These are phyloP conservation scores for Euzophera pinguis DNA, from an alignment of 2,888 invertebrate species.

Conservation along the genomic window DNA sequence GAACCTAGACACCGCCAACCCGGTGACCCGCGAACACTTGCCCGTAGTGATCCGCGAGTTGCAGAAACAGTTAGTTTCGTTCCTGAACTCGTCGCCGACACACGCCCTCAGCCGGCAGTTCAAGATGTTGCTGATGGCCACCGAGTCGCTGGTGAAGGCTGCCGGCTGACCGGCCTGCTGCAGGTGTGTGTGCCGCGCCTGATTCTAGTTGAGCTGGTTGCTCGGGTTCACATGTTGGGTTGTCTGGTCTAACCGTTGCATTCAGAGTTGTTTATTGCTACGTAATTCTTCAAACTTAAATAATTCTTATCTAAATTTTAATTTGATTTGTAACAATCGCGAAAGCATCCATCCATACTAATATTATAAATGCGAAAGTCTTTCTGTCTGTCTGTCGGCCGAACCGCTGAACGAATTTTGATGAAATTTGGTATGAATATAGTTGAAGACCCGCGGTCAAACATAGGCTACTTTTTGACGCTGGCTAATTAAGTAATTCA, in stretches of 20 bases:
- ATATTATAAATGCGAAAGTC: no score
- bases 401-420: no score
- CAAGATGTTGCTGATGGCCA: slow-evolving; percentile 87
- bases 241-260: neutral
- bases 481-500: no score
- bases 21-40: slow-evolving; percentile 90
- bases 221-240: neutral
- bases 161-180: slow-evolving; percentile 41
- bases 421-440: no score
- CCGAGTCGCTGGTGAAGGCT: slow-evolving; percentile 74
- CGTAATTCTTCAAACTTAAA: no score
- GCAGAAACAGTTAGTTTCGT: slow-evolving; percentile 85
- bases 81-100: slow-evolving; percentile 83
- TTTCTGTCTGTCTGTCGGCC: no score
- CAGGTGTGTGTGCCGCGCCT: slow-evolving; percentile 4
- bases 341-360: no score
- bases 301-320: no score
- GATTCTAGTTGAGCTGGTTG: neutral
- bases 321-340: no score
- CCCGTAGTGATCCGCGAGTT: slow-evolving; percentile 88
- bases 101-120: slow-evolving; percentile 83
- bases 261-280: neutral
- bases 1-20: slow-evolving; percentile 87
- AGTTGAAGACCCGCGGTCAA: no score
- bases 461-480: no score